A percentile compares a stretch with the other conserved stretches of the same genome.
These are phyloP conservation scores for Chrosomus eos DNA, from an alignment of 2,797 vertebrate genomes.

Conservation along the genomic window DNA sequence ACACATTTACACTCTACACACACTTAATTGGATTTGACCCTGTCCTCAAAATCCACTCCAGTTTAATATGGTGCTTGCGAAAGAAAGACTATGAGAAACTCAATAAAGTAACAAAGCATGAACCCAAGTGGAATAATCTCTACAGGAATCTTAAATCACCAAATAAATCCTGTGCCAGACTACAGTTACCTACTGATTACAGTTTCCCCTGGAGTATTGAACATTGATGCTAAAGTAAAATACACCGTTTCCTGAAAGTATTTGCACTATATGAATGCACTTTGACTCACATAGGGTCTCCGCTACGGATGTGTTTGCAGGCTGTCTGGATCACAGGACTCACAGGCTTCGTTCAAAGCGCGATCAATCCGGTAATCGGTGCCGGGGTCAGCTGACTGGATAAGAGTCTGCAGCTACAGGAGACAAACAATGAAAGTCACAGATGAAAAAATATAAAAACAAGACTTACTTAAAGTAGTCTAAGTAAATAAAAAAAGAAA, in stretches of 20 bases:
- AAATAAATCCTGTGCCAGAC: too few relatives aligned
- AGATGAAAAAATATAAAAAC: too few relatives aligned
- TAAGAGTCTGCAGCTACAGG: constrained; percentile 91
- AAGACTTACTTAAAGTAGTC: too few relatives aligned
- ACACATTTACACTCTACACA: constrained; percentile 2
- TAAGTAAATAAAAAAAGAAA: neutral
- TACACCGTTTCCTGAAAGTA: neutral
- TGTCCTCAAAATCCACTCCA: too few relatives aligned
- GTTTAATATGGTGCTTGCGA: too few relatives aligned
- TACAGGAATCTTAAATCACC: neutral
- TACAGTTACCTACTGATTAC: constrained; percentile 1
- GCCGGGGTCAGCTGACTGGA: constrained; percentile 93
- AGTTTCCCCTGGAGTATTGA: neutral
- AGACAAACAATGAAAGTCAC: too few relatives aligned
- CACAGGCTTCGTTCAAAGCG: constrained; percentile 95
- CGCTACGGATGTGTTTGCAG: constrained; percentile 96
- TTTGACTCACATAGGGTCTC: constrained; percentile 91
- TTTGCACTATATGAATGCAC: too few relatives aligned
- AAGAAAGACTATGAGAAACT: too few relatives aligned
- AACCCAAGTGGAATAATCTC: constrained; percentile 1
- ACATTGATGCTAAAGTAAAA: neutral
- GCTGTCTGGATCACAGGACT: constrained; percentile 97
- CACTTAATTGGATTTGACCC: too few relatives aligned
- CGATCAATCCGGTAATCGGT: constrained; percentile 96
- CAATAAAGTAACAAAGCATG: constrained; percentile 18